Base-by-base conservation (phyloP, 2,113 vertebrate species). In the Antennarius striatus region DNA sequence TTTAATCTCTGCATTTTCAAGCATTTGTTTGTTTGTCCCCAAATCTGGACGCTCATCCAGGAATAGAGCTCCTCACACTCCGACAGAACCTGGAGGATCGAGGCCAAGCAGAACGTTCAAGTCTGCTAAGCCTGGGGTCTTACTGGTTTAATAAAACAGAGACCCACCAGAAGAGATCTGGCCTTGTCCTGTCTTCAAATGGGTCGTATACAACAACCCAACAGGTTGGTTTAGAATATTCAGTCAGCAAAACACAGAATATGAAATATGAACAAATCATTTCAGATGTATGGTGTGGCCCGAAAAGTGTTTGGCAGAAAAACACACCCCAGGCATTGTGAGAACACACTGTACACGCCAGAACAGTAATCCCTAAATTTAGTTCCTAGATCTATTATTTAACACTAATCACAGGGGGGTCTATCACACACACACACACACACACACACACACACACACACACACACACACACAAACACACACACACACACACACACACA, bases 141-240 rank as follows among this genome's bases (percentile, higher is more conserved):
- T 58, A 77, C 56, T 4, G 30, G 70, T 80, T 83, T 74, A 75
- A 65, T 55, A 75, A 70, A 75, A 61, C 73, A 74, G 57, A 60
- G 71, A 73, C 32, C 63, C 68, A 40, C 39, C 53, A 56, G 42
- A 57, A 32, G 60, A 74, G 53, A 56, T 55, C n/a, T 54, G 63
- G 57, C 22, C 53, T 68, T 16, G 69, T 49, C 51, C 56, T 14
- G 60, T 72, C 54, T 77, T 63, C 62, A 29, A 49, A 32, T 14
- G 1, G 48, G 30, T 36, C 7, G 32, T 48, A 2, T 48, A 45
- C 22, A 49, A 14, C 42, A 63, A 69, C 45, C 39, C 22, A 65
- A 56, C 10, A 0, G 60, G 53, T 46, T 68, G 62, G 36, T 77
- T 22, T 36, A 2, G 45, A 8, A 15, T 60, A 40, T 65, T 57